Conservation (phyloP, 2,888 invertebrate species). For the Lutraria lutraria region DNA sequence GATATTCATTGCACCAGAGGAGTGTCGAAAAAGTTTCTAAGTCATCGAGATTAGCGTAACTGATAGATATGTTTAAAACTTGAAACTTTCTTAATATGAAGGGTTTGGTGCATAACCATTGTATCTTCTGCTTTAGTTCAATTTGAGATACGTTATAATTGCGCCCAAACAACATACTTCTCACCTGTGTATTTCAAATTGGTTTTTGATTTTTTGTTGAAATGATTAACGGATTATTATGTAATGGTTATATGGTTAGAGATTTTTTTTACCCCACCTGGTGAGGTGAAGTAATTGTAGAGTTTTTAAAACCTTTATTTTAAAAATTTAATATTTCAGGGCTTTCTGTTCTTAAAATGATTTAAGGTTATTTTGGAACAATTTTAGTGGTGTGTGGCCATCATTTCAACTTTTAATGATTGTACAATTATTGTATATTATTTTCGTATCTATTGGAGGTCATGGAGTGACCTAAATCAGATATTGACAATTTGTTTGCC, state of each 20-base stretch:
- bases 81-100: not conserved
- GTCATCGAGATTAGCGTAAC: not conserved
- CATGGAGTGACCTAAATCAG: too few relatives aligned
- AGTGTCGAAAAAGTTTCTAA: not conserved
- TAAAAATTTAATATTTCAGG: not conserved
- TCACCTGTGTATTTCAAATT: not conserved
- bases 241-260: not conserved
- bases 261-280: not conserved
- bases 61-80: not conserved
- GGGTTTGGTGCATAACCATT: too few relatives aligned
- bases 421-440: too few relatives aligned
- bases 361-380: not conserved
- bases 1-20: not conserved
- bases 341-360: not conserved
- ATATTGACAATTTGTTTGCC: too few relatives aligned
- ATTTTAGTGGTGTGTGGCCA: not conserved
- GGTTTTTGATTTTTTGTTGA: not conserved
- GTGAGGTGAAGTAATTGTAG: not conserved
- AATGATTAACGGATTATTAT: not conserved
- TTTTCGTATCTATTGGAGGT: too few relatives aligned
- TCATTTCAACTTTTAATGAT: not conserved
- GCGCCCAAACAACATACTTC: not conserved
- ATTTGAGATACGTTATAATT: too few relatives aligned
- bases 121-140: too few relatives aligned
- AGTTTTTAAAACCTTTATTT: not conserved